Evolutionary conservation across 1,140 invertebrate species (phyloP).

Genomic region (Drosophila auraria): DNA sequence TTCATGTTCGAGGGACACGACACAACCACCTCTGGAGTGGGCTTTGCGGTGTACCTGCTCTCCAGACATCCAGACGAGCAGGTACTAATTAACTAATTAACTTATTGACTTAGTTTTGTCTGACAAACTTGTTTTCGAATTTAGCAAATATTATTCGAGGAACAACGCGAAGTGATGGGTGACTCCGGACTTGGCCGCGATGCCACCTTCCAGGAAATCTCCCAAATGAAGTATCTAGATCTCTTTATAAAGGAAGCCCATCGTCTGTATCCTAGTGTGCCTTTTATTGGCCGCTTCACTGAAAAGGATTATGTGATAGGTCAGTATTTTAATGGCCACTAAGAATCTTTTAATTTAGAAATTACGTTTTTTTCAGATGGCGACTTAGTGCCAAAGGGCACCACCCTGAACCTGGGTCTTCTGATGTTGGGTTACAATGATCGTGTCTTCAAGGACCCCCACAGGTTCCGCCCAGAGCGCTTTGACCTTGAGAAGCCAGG

Average conservation of each 20-base stretch:
- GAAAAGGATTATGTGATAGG: constrained; percentile 74
- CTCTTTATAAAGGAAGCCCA: constrained; percentile 88
- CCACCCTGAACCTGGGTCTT: constrained; percentile 57
- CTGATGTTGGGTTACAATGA: constrained; percentile 71
- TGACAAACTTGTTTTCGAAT: not conserved
- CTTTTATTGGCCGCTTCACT: constrained; percentile 87
- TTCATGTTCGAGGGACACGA: constrained; percentile 89
- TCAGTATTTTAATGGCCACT: constrained; percentile 1
- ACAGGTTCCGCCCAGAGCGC: constrained; percentile 91
- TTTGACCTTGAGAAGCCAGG: constrained; percentile 87
- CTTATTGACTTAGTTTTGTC: no score
- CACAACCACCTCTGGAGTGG: constrained; percentile 84
- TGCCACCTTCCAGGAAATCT: constrained; percentile 87
- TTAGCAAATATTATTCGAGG: constrained; percentile 86
- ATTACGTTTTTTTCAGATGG: constrained; percentile 48
- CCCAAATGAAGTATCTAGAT: constrained; percentile 89
- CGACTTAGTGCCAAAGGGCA: constrained; percentile 55
- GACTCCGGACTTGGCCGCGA: constrained; percentile 82
- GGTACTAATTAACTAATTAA: constrained; percentile 21
- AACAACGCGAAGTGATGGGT: constrained; percentile 86
- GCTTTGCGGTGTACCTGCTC: constrained; percentile 76
- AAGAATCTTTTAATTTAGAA: fast-evolving
- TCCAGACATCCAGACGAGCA: constrained; percentile 81
- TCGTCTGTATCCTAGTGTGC: constrained; percentile 89
- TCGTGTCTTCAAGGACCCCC: constrained; percentile 89